These are phyloP conservation scores for Drosophila pseudoananassae DNA, from an alignment of 1,140 invertebrate genomes.

Conservation along the genomic window DNA sequence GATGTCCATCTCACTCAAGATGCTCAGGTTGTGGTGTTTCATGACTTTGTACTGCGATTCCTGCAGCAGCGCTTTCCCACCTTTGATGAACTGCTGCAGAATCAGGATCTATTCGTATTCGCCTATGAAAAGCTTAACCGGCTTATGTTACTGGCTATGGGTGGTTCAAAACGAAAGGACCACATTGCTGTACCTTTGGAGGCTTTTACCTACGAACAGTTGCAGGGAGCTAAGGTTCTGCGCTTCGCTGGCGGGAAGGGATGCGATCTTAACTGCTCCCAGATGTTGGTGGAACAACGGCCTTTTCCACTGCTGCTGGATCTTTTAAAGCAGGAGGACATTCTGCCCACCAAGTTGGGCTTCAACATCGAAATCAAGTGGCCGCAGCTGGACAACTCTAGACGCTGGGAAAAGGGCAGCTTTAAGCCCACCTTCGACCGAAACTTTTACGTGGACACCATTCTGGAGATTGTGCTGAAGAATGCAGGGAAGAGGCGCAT, in stretches of 20 bases:
- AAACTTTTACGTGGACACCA: slow-evolving; percentile 93
- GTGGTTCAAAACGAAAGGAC: slow-evolving; percentile 20
- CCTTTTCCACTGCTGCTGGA: slow-evolving; percentile 95
- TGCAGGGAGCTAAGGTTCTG: slow-evolving; percentile 16
- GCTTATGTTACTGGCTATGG: slow-evolving; percentile 40
- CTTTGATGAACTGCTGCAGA: slow-evolving; percentile 13
- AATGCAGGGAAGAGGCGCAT: slow-evolving; percentile 91
- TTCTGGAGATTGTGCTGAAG: slow-evolving; percentile 90
- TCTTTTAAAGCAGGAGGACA: slow-evolving; percentile 88
- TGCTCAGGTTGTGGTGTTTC: slow-evolving; percentile 61
- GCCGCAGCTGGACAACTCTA: slow-evolving; percentile 91
- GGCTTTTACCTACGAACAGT: slow-evolving; percentile 47
- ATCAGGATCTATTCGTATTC: slow-evolving; percentile 41
- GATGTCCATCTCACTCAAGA: slow-evolving; percentile 72
- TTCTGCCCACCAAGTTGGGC: slow-evolving; percentile 88
- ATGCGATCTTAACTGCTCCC: slow-evolving; percentile 83
- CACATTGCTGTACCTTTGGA: slow-evolving; percentile 46
- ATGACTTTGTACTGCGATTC: slow-evolving; percentile 56
- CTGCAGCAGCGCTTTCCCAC: slow-evolving; percentile 4
- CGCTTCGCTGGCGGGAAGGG: slow-evolving; percentile 14
- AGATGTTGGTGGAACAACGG: slow-evolving; percentile 92
- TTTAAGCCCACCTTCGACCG: slow-evolving; percentile 89
- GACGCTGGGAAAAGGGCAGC: slow-evolving; percentile 91
- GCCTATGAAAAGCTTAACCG: slow-evolving; percentile 40
- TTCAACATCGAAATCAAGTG: slow-evolving; percentile 98